Base-by-base conservation (phyloP, 2,113 vertebrate genomes). In the Eulacestoma nigropectus region DNA sequence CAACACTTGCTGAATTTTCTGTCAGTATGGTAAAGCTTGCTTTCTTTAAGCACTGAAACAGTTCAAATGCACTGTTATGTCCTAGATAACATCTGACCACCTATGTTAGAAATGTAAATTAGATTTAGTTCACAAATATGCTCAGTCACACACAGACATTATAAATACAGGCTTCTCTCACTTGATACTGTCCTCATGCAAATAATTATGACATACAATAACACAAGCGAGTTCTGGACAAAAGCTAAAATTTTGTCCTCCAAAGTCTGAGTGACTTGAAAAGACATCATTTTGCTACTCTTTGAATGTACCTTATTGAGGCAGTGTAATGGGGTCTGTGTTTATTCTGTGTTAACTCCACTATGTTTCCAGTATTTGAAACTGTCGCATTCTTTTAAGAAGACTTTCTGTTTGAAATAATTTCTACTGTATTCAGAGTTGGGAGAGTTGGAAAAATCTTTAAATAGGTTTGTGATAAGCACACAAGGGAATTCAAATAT, bases 171-270 rank as follows among this genome's bases (percentile, higher is more conserved):
- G 27, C 29, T 77, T 93, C 25, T 78, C 9, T 21, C 37, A 84
- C 47, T 86, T 90, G 42, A 22, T 81, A 57, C 5, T 70, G 20
- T 32, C 37, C 26, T 49, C 70, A 63, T 46, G 32, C 29, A 90
- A 94, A 78, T 64, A 87, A 50, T 70, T 80, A 33, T 64, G 53
- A n/a, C 37, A 37, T 60, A 47, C 17, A 90, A 16, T 27, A 81
- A 75, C 39, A 67, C 8, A 75, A 78, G 9, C 19, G 39, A 33
- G 13, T 59, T 76, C 50, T 27, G 55, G n/a, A 62, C 32, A 79
- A 94, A 93, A 93, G 37, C 25, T 72, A 78, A 81, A 55, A 64
- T 92, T 88, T 94, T 84, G 63, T 92, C 72, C 76, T 90, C 68
- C 64, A 49, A 90, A 90, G 12, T 85, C 47, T 72, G 47, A 74